Evolutionary conservation across 1,140 invertebrate species (phyloP).

Genomic region (Geopemphigus sp.): DNA sequence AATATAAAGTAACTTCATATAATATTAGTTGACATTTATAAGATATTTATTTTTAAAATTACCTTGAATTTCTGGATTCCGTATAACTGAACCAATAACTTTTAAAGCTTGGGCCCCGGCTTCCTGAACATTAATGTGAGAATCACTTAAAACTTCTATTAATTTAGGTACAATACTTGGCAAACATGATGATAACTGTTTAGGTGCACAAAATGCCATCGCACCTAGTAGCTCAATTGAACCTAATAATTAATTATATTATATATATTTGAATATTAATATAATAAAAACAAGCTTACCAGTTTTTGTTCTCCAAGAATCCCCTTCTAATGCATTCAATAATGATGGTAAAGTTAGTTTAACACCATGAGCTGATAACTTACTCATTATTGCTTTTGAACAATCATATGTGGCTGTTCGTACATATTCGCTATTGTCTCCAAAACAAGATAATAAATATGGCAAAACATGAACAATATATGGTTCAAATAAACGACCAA

Average conservation of each 20-base stretch:
- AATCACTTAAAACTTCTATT: slow-evolving; percentile 95
- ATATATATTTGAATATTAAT: not conserved
- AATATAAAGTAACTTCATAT: slow-evolving; percentile 27
- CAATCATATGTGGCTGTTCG: slow-evolving; percentile 90
- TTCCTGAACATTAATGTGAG: slow-evolving; percentile 96
- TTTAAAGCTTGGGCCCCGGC: slow-evolving; percentile 91
- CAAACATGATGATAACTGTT: slow-evolving; percentile 94
- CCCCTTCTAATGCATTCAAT: slow-evolving; percentile 89
- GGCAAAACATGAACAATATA: slow-evolving; percentile 97
- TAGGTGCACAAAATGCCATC: slow-evolving; percentile 98
- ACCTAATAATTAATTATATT: slow-evolving; percentile 58
- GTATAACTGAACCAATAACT: slow-evolving; percentile 95
- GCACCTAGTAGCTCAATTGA: slow-evolving; percentile 95
- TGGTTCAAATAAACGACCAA: slow-evolving; percentile 95
- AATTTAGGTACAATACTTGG: slow-evolving; percentile 98
- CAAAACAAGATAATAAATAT: slow-evolving; percentile 92
- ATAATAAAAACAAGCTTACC: slow-evolving; percentile 59
- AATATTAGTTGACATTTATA: slow-evolving; percentile 6
- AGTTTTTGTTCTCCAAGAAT: slow-evolving; percentile 98
- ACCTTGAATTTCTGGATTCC: slow-evolving; percentile 98
- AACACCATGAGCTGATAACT: slow-evolving; percentile 93
- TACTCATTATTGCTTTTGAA: slow-evolving; percentile 94
- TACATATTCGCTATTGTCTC: slow-evolving; percentile 89
- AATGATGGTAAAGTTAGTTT: slow-evolving; percentile 89
- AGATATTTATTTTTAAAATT: slow-evolving; percentile 41